Conservation (phyloP, 2,797 vertebrate genomes). For the Menidia menidia region DNA sequence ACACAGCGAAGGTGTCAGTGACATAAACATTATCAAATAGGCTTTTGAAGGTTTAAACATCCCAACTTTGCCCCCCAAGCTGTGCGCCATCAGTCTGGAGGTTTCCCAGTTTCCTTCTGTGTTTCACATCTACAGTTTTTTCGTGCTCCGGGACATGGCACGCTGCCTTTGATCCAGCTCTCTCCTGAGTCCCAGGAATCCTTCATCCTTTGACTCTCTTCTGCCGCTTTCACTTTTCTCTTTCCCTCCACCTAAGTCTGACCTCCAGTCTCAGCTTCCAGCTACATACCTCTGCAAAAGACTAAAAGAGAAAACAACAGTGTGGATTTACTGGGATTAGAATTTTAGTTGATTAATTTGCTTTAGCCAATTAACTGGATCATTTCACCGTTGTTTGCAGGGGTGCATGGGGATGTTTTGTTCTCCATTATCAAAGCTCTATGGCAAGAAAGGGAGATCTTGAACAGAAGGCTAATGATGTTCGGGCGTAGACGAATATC, state of each 20-base stretch:
- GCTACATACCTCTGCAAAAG: slow-evolving; percentile 25
- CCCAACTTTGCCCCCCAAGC: slow-evolving; percentile 15
- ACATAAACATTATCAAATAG: slow-evolving; percentile 12
- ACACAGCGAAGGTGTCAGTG: slow-evolving; percentile 12
- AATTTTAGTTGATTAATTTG: slow-evolving; percentile 53
- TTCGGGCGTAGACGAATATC: slow-evolving; percentile 15
- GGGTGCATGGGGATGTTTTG: slow-evolving; percentile 47
- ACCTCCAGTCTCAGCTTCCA: slow-evolving; percentile 42
- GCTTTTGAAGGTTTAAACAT: slow-evolving; percentile 27
- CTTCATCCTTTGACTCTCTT: slow-evolving; percentile 27
- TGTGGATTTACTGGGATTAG: slow-evolving; percentile 59
- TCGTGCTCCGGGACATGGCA: slow-evolving; percentile 21
- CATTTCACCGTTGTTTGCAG: slow-evolving; percentile 32
- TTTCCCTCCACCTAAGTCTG: slow-evolving; percentile 39
- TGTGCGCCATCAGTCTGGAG: slow-evolving; percentile 2
- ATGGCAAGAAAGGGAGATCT: not conserved
- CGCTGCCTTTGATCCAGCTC: slow-evolving; percentile 47
- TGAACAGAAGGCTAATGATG: slow-evolving; percentile 35
- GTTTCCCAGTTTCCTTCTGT: slow-evolving; percentile 22
- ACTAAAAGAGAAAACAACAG: slow-evolving; percentile 29
- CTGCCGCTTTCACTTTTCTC: slow-evolving; percentile 4
- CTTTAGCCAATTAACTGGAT: slow-evolving; percentile 50
- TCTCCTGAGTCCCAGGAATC: slow-evolving; percentile 31
- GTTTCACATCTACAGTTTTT: slow-evolving; percentile 28
- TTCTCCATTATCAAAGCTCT: slow-evolving; percentile 44